Evolutionary conservation across 2,888 invertebrate genomes (phyloP).

Genomic region (Poecilobothrus nobilitatus): DNA sequence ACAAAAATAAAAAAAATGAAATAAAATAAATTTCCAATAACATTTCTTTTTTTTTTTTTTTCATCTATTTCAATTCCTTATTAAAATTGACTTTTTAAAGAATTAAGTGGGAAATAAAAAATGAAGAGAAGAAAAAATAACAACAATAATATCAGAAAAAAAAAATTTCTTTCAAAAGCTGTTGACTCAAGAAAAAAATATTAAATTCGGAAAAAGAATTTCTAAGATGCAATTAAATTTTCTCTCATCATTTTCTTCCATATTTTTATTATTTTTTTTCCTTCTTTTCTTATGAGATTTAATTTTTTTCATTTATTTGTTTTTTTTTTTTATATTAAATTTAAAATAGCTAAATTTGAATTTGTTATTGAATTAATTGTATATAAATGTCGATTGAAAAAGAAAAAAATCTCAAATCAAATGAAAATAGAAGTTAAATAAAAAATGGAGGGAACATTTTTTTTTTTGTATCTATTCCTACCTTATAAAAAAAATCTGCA

Average conservation of each 20-base stretch:
- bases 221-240: background rate
- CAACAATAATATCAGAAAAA: background rate
- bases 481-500: background rate
- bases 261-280: background rate
- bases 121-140: background rate
- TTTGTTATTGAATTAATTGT: slow-evolving; percentile 1
- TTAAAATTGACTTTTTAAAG: background rate
- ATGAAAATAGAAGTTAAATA: background rate
- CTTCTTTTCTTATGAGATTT: background rate
- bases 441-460: background rate
- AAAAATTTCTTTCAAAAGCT: background rate
- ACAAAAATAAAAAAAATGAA: background rate
- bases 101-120: background rate
- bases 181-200: slow-evolving; percentile 1
- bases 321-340: background rate
- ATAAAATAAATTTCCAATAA: too few species aligned
- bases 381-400: background rate
- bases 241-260: background rate
- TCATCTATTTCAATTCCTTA: background rate
- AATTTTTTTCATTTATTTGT: background rate
- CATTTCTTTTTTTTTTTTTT: too few species aligned
- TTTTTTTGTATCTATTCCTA: too few species aligned
- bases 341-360: background rate
- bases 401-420: too few species aligned
- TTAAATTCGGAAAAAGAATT: background rate